A percentile compares a stretch with the other conserved stretches of the same genome.
Conservation (phyloP, 2,113 vertebrate genomes). For the Macrotis lagotis region DNA sequence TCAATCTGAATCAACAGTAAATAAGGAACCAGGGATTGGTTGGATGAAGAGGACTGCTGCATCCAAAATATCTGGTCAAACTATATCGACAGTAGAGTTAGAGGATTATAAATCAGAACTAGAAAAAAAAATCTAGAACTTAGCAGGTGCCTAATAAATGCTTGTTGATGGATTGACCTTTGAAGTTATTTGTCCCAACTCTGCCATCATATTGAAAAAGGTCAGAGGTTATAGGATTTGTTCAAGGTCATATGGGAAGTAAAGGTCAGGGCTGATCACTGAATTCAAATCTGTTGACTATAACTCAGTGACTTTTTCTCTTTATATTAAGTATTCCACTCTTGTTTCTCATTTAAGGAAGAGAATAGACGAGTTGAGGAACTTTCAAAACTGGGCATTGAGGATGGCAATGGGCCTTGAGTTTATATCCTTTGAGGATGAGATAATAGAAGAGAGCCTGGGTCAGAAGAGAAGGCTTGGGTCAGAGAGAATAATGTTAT, state of each 20-base stretch:
- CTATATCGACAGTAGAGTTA: background rate
- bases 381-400: too few species aligned
- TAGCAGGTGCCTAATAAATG: background rate
- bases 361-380: background rate
- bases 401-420: too few species aligned
- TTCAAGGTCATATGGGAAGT: background rate
- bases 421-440: too few species aligned
- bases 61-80: background rate
- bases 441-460: too few species aligned
- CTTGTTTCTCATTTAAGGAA: too few species aligned
- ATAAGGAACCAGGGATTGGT: background rate
- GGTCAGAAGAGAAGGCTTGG: too few species aligned
- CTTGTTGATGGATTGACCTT: background rate
- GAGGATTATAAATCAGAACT: background rate
- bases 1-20: background rate
- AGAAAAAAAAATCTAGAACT: background rate
- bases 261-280: background rate
- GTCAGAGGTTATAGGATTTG: background rate
- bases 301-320: too few species aligned
- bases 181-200: background rate
- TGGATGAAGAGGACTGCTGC: background rate
- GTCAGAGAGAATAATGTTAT: background rate
- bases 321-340: too few species aligned
- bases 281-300: too few species aligned
- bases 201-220: background rate